These are phyloP conservation scores for Temnothorax curvispinosus DNA, from an alignment of 1,140 invertebrate genomes.

Conservation along the genomic window DNA sequence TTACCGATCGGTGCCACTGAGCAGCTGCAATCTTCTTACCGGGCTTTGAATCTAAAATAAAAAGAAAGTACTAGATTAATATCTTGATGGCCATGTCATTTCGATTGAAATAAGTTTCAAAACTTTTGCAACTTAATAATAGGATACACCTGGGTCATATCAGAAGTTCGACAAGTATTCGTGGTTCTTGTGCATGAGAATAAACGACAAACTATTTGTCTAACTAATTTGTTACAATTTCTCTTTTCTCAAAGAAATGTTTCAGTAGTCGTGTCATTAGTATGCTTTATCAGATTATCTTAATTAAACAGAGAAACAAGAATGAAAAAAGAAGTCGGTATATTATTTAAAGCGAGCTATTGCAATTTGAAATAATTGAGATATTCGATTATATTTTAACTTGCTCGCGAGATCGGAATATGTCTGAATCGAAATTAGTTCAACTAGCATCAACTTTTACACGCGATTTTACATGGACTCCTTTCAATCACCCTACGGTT, in stretches of 20 bases:
- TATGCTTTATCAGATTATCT: neutral
- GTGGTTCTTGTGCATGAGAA: neutral
- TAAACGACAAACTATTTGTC: neutral
- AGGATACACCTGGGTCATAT: slow-evolving; percentile 6
- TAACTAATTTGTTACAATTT: neutral
- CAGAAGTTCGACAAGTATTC: slow-evolving; percentile 15
- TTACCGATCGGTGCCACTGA: slow-evolving; percentile 65
- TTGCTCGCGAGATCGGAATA: neutral
- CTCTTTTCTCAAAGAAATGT: neutral
- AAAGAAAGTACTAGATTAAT: slow-evolving; percentile 46
- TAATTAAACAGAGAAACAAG: neutral
- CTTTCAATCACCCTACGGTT: neutral
- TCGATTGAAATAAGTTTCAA: slow-evolving; percentile 25
- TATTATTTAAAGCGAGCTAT: neutral
- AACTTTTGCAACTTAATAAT: slow-evolving; percentile 30
- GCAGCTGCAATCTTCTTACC: slow-evolving; percentile 61
- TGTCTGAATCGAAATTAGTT: neutral
- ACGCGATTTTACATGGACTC: slow-evolving; percentile 35
- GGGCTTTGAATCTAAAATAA: slow-evolving; percentile 67
- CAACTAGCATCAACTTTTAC: slow-evolving; percentile 23
- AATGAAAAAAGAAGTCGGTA: neutral
- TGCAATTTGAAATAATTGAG: neutral
- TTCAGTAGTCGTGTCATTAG: neutral
- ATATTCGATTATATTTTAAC: neutral
- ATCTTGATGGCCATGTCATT: slow-evolving; percentile 27